Conservation (phyloP, 2,113 vertebrate species). For the Paramisgurnus dabryanus region DNA sequence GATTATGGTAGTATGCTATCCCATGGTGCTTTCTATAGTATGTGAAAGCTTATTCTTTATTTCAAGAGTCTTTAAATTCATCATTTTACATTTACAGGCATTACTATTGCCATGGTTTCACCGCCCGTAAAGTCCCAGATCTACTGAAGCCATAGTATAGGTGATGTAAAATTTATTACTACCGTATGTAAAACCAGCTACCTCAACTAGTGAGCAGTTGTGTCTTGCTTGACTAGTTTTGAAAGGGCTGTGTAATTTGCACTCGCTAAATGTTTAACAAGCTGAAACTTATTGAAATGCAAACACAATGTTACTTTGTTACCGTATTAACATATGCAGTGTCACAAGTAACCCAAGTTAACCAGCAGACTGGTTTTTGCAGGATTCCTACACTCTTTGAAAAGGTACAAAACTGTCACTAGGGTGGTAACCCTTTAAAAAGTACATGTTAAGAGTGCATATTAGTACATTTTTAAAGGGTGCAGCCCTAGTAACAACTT, state of each 20-base stretch:
- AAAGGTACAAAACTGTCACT: no score
- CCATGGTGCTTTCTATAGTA: no score
- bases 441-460: no score
- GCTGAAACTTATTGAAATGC: constrained; percentile 26
- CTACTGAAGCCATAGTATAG: neutral
- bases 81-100: neutral
- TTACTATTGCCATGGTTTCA: neutral
- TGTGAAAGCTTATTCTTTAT: neutral
- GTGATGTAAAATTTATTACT: neutral
- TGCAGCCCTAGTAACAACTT: no score
- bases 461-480: no score
- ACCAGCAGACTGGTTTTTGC: neutral
- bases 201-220: neutral
- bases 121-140: neutral
- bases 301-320: neutral
- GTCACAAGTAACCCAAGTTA: neutral
- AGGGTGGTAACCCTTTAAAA: no score
- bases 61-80: neutral
- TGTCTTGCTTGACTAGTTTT: constrained; percentile 23
- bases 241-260: constrained; percentile 14
- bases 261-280: neutral
- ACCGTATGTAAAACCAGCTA: neutral
- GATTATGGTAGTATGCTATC: neutral
- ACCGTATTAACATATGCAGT: neutral
- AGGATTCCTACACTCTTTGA: neutral